Evolutionary conservation across 23 tunicate genomes (phyloP).

Genomic region (Botrylloides violaceus): DNA sequence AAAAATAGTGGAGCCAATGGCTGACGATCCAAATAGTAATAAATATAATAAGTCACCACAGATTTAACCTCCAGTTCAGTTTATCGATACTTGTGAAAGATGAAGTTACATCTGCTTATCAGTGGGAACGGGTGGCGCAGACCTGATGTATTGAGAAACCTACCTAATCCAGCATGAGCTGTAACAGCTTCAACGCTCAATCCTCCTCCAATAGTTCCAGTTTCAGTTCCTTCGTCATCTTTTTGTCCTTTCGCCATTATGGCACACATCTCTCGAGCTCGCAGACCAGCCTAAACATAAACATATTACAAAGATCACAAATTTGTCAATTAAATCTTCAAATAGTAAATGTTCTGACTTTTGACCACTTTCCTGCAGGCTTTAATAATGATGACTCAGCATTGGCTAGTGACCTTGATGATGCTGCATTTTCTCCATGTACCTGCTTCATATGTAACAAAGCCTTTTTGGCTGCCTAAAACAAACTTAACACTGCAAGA

Average conservation of each 20-base stretch:
- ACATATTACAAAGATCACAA: not conserved
- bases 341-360: not conserved
- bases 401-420: not conserved
- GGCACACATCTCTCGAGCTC: constrained; percentile 78
- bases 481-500: no score
- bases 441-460: constrained; percentile 13
- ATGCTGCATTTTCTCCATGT: not conserved
- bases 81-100: no score
- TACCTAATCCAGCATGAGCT: constrained; percentile 58
- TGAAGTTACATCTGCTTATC: no score
- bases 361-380: not conserved
- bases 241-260: constrained; percentile 44
- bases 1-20: no score
- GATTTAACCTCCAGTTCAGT: no score
- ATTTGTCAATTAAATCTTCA: no score
- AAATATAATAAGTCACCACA: no score
- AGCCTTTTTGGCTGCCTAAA: constrained; percentile 38
- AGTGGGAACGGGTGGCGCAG: no score
- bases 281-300: constrained; percentile 55
- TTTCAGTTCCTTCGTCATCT: constrained; percentile 60
- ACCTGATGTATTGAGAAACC: no score
- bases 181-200: constrained; percentile 82
- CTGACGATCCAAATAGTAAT: no score
- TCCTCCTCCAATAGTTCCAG: constrained; percentile 44
- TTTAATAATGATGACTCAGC: not conserved